Percentiles rank a stretch among this genome's conserved stretches.
Evolutionary conservation across 2,888 invertebrate genomes (phyloP).

Genomic region (Tricholauxania praeusta): DNA sequence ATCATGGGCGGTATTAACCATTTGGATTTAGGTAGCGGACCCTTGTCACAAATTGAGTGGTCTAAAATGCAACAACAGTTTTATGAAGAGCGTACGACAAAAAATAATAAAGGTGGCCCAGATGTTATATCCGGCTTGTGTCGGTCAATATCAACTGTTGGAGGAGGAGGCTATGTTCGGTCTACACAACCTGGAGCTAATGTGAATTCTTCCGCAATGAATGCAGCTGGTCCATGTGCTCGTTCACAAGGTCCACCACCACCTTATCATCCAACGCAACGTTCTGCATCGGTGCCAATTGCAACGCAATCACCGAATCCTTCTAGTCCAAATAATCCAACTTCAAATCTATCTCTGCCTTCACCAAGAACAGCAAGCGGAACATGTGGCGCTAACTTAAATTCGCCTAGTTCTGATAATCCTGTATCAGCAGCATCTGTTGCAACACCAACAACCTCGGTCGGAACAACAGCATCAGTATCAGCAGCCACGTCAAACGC

Average conservation of each 20-base stretch:
- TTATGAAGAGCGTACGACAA: constrained; percentile 75
- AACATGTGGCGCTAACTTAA: constrained; percentile 72
- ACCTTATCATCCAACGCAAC: constrained; percentile 80
- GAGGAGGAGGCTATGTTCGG: constrained; percentile 38
- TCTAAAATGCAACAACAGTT: constrained; percentile 90
- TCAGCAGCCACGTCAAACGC: constrained; percentile 18
- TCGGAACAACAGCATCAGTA: constrained; percentile 67
- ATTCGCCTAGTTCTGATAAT: constrained; percentile 77
- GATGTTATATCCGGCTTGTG: constrained; percentile 43
- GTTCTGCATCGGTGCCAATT: constrained; percentile 80
- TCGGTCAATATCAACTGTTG: constrained; percentile 44
- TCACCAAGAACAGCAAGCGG: constrained; percentile 72
- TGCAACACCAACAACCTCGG: constrained; percentile 47
- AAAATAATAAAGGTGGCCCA: constrained; percentile 59
- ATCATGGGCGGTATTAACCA: constrained; percentile 41
- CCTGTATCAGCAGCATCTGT: constrained; percentile 37
- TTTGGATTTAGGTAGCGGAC: constrained; percentile 45
- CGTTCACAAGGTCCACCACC: constrained; percentile 82
- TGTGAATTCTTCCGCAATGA: constrained; percentile 43
- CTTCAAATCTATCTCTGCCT: constrained; percentile 79
- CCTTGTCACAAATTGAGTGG: constrained; percentile 85
- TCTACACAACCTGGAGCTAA: constrained; percentile 22
- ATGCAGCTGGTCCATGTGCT: constrained; percentile 58
- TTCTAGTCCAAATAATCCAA: constrained; percentile 78
- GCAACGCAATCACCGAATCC: constrained; percentile 81